phyloP scores from a whole-genome alignment of 2,888 invertebrate genomes.

The Leptarthrus brevirostris region DNA sequence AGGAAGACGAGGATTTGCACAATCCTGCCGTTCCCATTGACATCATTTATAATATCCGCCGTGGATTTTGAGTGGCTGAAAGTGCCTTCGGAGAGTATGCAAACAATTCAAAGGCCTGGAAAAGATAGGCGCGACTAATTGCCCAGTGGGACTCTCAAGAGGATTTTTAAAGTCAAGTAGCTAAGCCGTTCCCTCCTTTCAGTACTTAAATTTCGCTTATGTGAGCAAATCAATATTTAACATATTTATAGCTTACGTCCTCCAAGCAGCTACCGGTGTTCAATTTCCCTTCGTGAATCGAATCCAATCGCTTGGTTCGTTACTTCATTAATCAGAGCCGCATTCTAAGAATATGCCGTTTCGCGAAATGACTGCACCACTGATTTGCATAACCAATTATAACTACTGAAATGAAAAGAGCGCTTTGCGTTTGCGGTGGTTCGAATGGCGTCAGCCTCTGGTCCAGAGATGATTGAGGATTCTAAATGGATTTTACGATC shows the following conservation, averaged over 20 bases:
- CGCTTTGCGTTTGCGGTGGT: neutral
- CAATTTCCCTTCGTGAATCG: slow-evolving; percentile 13
- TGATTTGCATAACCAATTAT: slow-evolving; percentile 53
- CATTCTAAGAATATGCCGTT: slow-evolving; percentile 5
- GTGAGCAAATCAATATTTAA: slow-evolving; percentile 46
- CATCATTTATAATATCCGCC: slow-evolving; percentile 3
- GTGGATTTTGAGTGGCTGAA: slow-evolving; percentile 5
- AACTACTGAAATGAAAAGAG: slow-evolving; percentile 18
- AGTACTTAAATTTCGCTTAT: neutral
- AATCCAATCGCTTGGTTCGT: slow-evolving; percentile 25
- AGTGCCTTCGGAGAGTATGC: slow-evolving; percentile 16
- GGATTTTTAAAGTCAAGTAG: neutral
- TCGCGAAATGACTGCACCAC: slow-evolving; percentile 33
- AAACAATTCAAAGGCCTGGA: slow-evolving; percentile 42
- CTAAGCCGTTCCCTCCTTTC: neutral
- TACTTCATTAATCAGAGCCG: slow-evolving; percentile 45
- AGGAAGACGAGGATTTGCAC: neutral
- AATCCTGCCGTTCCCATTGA: neutral
- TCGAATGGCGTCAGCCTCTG: slow-evolving; percentile 42
- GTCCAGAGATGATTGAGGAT: slow-evolving; percentile 42
- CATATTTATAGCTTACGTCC: slow-evolving; percentile 51
- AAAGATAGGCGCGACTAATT: slow-evolving; percentile 48
- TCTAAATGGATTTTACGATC: slow-evolving; percentile 34
- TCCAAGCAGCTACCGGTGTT: slow-evolving; percentile 45
- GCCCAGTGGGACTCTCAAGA: slow-evolving; percentile 26